These are phyloP conservation scores for Rhea pennata DNA, from an alignment of 2,113 vertebrate species.

Conservation along the genomic window DNA sequence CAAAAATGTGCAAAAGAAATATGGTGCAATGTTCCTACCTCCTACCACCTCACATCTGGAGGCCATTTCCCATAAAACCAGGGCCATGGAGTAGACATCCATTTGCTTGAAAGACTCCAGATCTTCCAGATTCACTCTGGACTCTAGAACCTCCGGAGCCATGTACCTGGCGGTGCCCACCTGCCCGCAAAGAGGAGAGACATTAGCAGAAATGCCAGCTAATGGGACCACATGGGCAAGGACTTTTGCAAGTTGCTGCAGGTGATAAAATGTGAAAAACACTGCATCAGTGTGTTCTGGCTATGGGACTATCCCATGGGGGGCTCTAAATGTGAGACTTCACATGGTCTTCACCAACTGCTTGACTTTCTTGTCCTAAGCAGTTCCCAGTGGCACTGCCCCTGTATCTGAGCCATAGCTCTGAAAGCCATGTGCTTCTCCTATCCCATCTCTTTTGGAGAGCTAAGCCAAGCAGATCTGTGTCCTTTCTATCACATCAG, in stretches of 20 bases:
- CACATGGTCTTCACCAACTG: too few species aligned
- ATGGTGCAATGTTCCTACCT: conserved; percentile 59
- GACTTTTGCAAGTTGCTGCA: background rate
- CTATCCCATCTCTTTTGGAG: background rate
- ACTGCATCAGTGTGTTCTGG: background rate
- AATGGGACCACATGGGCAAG: rapidly evolving
- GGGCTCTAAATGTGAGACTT: background rate
- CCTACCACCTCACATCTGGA: conserved; percentile 86
- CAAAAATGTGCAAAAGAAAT: background rate
- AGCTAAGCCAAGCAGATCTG: background rate
- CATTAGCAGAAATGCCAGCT: background rate
- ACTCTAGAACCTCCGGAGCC: conserved; percentile 93
- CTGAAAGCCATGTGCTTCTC: background rate
- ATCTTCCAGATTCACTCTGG: conserved; percentile 91
- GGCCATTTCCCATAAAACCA: conserved; percentile 91
- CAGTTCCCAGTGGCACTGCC: background rate
- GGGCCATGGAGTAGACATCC: conserved; percentile 91
- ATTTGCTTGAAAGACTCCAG: conserved; percentile 93
- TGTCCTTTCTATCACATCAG: background rate
- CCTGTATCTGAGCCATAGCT: background rate
- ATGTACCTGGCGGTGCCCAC: conserved; percentile 93
- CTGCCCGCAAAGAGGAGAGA: conserved; percentile 61
- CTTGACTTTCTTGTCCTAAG: background rate
- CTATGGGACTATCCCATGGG: background rate
- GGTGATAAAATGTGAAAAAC: background rate